Evolutionary conservation across 2,113 vertebrate genomes (phyloP).

Genomic region (Hydrolagus affinis): DNA sequence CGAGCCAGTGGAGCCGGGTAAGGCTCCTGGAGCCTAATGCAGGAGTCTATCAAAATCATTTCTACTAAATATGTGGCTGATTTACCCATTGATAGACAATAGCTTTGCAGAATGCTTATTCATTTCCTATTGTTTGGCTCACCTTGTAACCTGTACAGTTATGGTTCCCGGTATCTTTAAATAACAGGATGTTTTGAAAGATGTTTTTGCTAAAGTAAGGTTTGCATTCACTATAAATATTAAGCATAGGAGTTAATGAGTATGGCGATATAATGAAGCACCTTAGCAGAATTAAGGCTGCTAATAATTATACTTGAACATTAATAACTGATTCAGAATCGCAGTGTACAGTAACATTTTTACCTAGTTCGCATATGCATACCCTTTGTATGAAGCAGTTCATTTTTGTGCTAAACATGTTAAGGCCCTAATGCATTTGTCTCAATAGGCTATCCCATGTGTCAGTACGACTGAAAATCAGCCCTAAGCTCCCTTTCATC

Average conservation of each 20-base stretch:
- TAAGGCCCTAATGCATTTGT: conserved; percentile 29
- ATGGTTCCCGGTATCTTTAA: not conserved
- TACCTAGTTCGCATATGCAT: conserved; percentile 25
- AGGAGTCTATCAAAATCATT: not conserved
- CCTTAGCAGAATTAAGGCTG: not conserved
- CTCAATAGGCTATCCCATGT: conserved; percentile 31
- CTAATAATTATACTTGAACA: not conserved
- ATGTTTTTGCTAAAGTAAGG: not conserved
- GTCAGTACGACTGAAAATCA: conserved; percentile 32
- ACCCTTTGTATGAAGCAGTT: conserved; percentile 23
- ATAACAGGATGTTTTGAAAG: not conserved
- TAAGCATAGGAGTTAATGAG: conserved; percentile 11
- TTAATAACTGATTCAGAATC: conserved; percentile 7
- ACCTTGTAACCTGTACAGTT: not conserved
- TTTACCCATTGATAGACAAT: conserved; percentile 1
- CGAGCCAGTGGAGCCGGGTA: too few species aligned
- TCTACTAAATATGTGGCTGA: not conserved
- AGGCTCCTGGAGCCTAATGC: too few species aligned
- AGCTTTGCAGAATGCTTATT: not conserved
- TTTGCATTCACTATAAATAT: not conserved
- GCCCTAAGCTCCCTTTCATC: conserved; percentile 49
- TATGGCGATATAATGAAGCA: not conserved
- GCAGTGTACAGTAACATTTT: not conserved
- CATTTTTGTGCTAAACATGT: conserved; percentile 28
- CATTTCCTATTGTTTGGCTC: not conserved